These are phyloP conservation scores for Oryctes rhinoceros DNA, from an alignment of 1,140 invertebrate genomes.

Conservation along the genomic window DNA sequence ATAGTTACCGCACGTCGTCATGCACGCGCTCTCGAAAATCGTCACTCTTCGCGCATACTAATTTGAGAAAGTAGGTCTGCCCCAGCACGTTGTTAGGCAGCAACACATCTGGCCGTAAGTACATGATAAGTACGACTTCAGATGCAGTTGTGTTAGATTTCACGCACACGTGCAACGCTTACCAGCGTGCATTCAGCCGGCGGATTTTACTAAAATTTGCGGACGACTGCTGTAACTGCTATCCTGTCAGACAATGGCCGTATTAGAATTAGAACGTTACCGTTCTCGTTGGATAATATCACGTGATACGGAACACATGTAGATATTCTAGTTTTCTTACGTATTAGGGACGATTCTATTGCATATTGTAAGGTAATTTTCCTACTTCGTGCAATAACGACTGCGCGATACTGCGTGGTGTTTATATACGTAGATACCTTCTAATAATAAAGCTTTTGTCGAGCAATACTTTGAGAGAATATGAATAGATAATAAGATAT, in stretches of 20 bases:
- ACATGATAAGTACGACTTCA: neutral
- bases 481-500: too few species aligned
- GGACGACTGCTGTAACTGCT: neutral
- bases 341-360: too few species aligned
- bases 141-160: neutral
- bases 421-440: too few species aligned
- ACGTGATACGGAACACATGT: too few species aligned
- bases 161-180: neutral
- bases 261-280: too few species aligned
- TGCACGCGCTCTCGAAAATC: slow-evolving; percentile 5
- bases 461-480: too few species aligned
- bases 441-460: too few species aligned
- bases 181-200: neutral
- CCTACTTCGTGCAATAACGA: too few species aligned
- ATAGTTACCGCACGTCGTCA: neutral
- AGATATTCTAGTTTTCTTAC: too few species aligned
- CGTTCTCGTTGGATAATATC: too few species aligned
- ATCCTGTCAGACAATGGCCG: neutral
- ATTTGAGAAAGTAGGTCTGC: slow-evolving; percentile 5
- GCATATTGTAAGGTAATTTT: too few species aligned
- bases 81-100: neutral
- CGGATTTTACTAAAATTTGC: neutral
- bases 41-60: neutral
- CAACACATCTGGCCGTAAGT: neutral
- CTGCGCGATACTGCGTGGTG: too few species aligned